phyloP scores from a whole-genome alignment of 2,888 invertebrate genomes.

The Galeopsomyia nigrocyanea region DNA sequence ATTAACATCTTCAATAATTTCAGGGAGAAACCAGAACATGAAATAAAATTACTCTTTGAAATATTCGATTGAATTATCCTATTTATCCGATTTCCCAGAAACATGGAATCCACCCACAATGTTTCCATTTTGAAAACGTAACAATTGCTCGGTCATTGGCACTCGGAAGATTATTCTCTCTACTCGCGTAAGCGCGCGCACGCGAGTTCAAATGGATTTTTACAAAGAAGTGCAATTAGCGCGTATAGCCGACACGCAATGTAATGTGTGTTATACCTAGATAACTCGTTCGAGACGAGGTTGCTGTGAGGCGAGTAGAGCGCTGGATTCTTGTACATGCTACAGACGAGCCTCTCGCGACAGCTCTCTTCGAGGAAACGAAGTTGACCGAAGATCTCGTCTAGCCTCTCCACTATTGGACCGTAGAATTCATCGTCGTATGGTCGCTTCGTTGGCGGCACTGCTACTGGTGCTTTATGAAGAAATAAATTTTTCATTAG shows the following conservation, averaged over 20 bases:
- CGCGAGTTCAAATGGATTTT: not conserved
- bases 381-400: conserved; percentile 79
- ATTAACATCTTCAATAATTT: no score
- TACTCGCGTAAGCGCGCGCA: not conserved
- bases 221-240: not conserved
- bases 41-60: no score
- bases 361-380: conserved; percentile 81
- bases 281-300: conserved; percentile 86
- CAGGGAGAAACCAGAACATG: no score
- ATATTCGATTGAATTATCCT: no score
- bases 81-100: no score
- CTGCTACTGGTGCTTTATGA: conserved; percentile 68
- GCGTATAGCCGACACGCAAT: not conserved
- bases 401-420: conserved; percentile 82
- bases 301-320: conserved; percentile 90
- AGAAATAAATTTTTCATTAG: no score
- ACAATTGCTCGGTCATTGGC: not conserved
- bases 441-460: conserved; percentile 63
- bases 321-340: conserved; percentile 86
- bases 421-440: conserved; percentile 78
- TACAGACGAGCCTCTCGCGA: conserved; percentile 84
- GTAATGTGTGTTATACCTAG: conserved; percentile 76
- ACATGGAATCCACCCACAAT: no score
- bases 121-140: not conserved
- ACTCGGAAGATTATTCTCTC: not conserved